These are phyloP conservation scores for Horisme vitalbata DNA, from an alignment of 2,888 invertebrate genomes.

Conservation along the genomic window DNA sequence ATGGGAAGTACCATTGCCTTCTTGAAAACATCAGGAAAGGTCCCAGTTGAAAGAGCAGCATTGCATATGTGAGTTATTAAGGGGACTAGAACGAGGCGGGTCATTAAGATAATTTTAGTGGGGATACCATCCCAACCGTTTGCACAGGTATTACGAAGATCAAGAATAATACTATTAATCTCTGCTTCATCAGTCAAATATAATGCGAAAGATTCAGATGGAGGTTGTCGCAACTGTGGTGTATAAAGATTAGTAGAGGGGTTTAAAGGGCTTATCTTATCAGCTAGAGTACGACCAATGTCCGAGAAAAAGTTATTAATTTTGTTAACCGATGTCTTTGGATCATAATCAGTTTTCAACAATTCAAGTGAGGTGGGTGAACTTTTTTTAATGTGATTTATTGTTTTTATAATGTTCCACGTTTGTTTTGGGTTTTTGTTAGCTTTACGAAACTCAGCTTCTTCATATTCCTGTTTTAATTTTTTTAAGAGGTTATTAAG, in stretches of 20 bases:
- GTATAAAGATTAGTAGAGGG: too few species aligned
- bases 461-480: constrained; percentile 9
- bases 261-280: neutral
- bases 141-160: constrained; percentile 10
- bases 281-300: constrained; percentile 3
- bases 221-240: neutral
- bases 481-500: neutral
- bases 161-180: constrained; percentile 11
- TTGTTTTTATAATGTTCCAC: constrained; percentile 22
- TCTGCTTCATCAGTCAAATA: constrained; percentile 5
- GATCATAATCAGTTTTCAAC: neutral
- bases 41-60: constrained; percentile 5
- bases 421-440: constrained; percentile 16
- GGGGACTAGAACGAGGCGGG: neutral
- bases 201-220: constrained; percentile 3
- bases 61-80: constrained; percentile 9
- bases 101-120: constrained; percentile 6
- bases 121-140: constrained; percentile 15
- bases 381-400: constrained; percentile 5
- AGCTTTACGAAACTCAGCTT: constrained; percentile 12
- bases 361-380: neutral
- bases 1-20: constrained; percentile 15
- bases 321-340: neutral
- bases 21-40: constrained; percentile 14
- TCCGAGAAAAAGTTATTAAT: constrained; percentile 14